These are phyloP conservation scores for Electrona antarctica DNA, from an alignment of 2,113 vertebrate genomes.

Conservation along the genomic window DNA sequence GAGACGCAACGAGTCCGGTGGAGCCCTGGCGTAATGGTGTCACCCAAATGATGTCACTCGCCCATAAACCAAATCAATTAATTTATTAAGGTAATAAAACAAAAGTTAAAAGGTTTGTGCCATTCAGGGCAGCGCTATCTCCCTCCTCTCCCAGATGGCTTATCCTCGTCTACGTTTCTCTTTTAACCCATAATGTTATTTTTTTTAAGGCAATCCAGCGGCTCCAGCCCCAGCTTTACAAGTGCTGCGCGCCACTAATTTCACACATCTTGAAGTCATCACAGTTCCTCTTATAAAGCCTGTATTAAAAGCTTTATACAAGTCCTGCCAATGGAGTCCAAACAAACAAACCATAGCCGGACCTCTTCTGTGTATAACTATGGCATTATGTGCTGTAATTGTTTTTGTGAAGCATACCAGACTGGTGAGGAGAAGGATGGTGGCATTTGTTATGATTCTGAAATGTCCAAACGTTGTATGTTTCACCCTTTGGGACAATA, in stretches of 20 bases:
- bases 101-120: too few species aligned
- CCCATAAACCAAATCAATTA: too few species aligned
- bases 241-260: slow-evolving; percentile 41
- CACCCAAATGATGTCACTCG: too few species aligned
- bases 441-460: not conserved
- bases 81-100: too few species aligned
- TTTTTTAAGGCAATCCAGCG: slow-evolving; percentile 22
- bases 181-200: slow-evolving; percentile 27
- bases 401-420: not conserved
- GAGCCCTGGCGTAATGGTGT: too few species aligned
- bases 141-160: not conserved
- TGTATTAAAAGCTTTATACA: slow-evolving; percentile 40
- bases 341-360: not conserved
- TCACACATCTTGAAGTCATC: slow-evolving; percentile 56
- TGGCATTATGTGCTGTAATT: slow-evolving; percentile 5
- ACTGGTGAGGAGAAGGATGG: not conserved
- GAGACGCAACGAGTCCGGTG: too few species aligned
- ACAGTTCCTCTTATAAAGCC: slow-evolving; percentile 42
- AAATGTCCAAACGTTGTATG: too few species aligned
- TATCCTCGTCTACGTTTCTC: not conserved
- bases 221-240: slow-evolving; percentile 16
- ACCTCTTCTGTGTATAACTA: not conserved
- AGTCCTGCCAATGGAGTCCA: slow-evolving; percentile 18
- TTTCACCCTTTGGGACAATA: too few species aligned
- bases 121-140: too few species aligned